Base-by-base conservation (phyloP, 2,113 vertebrate genomes). In the Pipra filicauda region DNA sequence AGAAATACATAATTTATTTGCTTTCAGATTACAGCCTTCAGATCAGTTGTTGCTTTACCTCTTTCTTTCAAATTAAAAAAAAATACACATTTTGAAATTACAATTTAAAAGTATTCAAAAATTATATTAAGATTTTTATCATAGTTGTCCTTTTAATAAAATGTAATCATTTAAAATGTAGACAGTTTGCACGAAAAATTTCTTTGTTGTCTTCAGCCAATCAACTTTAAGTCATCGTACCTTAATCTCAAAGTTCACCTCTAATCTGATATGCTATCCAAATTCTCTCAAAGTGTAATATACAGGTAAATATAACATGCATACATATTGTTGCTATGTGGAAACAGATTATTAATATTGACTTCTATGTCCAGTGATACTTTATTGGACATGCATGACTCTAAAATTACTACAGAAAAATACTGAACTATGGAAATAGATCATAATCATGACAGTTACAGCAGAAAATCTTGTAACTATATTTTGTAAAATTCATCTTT, bases 171-270 rank as follows among this genome's bases (percentile, higher is more conserved):
- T 58, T 83, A 46, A 48, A 74, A 74, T 55, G 3, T 30, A 51
- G 18, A 26, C 5, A 43, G 9, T 62, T 86, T 89, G 37, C 14
- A 46, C 30, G 26, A 74, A 88, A 85, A 73, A 21, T 8, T 19
- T 83, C 6, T 27, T 10, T 72, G 3, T 15, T 58, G 1, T 59
- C 21, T 86, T 80, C 69, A 66, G 39, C n/a, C 59, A 84, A 39
- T 41, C n/a, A 52, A 0, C 16, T 20, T 30, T 55, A 69, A 55
- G 7, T 78, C 52, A 70, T 13, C 28, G 15, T 41, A 59, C 33
- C 27, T 81, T 52, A 95, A 93, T 67, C 39, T 96, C 67, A 85
- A 92, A 96, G 66, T 78, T 93, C 74, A 91, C 73, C 77, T 93
- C 82, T 69, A 87, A 58, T 71, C 39, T 70, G 39, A 69, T 71